Evolutionary conservation across 2,888 invertebrate genomes (phyloP).

Genomic region (Chymomyza procnemis): DNA sequence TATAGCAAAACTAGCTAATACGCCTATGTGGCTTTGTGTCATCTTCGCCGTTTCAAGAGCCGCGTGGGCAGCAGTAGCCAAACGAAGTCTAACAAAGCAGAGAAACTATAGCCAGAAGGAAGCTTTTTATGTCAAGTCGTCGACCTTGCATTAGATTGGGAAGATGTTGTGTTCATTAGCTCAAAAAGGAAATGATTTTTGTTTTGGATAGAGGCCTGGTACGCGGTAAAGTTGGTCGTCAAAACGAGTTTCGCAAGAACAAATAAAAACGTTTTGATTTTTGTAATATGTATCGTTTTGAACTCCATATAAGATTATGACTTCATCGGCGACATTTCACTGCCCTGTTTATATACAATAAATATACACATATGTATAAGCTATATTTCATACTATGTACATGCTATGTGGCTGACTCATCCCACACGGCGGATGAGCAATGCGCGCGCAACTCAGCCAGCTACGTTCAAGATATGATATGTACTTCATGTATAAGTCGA

Average conservation of each 20-base stretch:
- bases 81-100: background rate
- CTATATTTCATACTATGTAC: background rate
- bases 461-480: background rate
- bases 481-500: background rate
- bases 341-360: background rate
- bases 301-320: constrained; percentile 31
- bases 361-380: too few species aligned
- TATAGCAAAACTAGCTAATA: background rate
- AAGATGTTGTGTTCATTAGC: background rate
- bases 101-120: background rate
- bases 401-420: background rate
- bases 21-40: background rate
- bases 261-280: background rate
- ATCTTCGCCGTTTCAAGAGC: background rate
- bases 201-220: background rate
- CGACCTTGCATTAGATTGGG: background rate
- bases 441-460: background rate
- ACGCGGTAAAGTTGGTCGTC: background rate
- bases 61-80: background rate
- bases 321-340: constrained; percentile 19
- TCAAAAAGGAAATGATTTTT: background rate
- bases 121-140: constrained; percentile 1
- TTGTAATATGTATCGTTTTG: constrained; percentile 29
- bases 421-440: constrained; percentile 40
- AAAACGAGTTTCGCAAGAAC: constrained; percentile 33